phyloP scores from a whole-genome alignment of 2,797 vertebrate genomes.

The Lagocephalus sceleratus region DNA sequence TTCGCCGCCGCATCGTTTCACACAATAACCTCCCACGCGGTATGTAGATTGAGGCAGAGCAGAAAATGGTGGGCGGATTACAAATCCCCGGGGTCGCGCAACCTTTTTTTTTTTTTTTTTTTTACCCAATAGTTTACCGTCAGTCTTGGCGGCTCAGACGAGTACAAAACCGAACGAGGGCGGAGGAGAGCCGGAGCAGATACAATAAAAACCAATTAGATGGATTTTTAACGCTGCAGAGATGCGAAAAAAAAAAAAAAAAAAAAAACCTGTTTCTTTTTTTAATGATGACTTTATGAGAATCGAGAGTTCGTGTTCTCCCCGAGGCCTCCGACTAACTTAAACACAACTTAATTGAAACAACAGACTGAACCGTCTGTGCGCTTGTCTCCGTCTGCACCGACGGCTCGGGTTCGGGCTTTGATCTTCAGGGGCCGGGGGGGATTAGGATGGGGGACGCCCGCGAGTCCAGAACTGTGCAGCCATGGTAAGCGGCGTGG shows the following conservation, averaged over 20 bases:
- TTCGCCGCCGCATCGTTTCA: constrained; percentile 56
- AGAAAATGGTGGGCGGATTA: constrained; percentile 73
- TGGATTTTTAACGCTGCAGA: constrained; percentile 30
- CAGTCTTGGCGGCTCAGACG: constrained; percentile 49
- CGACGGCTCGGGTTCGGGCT: constrained; percentile 16
- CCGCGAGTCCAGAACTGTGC: constrained; percentile 37
- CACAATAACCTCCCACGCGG: constrained; percentile 73
- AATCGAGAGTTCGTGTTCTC: constrained; percentile 28
- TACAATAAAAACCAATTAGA: constrained; percentile 64
- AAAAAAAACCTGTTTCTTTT: constrained; percentile 37
- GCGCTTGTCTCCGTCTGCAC: too few species aligned
- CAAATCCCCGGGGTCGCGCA: constrained; percentile 58
- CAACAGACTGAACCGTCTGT: too few species aligned
- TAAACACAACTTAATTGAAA: too few species aligned
- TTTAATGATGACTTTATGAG: constrained; percentile 32
- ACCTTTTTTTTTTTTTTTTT: constrained; percentile 52
- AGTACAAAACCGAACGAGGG: constrained; percentile 51
- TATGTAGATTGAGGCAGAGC: constrained; percentile 66
- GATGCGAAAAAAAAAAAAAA: constrained; percentile 17
- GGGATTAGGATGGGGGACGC: constrained; percentile 17
- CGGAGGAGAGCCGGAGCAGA: constrained; percentile 19
- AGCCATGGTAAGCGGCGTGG: too few species aligned
- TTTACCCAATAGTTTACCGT: constrained; percentile 39
- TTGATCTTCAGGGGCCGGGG: too few species aligned
- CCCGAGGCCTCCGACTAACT: constrained; percentile 12